Percentiles rank a stretch among this genome's conserved stretches.
Evolutionary conservation across 2,888 invertebrate genomes (phyloP).

Genomic region (Eupithecia tripunctaria): DNA sequence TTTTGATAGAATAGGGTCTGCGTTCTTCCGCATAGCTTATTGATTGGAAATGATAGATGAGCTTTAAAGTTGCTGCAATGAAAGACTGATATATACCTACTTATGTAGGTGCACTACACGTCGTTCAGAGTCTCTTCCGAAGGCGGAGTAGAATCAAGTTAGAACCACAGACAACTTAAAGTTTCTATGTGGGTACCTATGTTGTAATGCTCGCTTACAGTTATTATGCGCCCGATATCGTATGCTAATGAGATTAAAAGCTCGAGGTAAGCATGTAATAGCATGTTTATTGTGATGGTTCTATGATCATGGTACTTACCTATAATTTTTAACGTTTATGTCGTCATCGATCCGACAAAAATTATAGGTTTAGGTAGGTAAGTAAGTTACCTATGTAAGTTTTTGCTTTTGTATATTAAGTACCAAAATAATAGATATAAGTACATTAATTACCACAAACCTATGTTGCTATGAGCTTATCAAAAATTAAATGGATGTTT

Average conservation of each 20-base stretch:
- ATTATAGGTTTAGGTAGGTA: neutral
- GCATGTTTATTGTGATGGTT: slow-evolving; percentile 42
- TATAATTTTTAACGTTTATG: slow-evolving; percentile 5
- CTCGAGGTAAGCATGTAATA: slow-evolving; percentile 46
- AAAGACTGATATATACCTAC: neutral
- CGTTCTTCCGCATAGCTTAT: slow-evolving; percentile 1
- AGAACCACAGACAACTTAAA: slow-evolving; percentile 21
- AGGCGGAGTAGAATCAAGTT: slow-evolving; percentile 55
- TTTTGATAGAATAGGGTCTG: neutral
- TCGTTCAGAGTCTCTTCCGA: slow-evolving; percentile 50
- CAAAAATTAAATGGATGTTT: neutral
- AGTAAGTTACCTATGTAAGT: too few relatives aligned
- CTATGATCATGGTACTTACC: slow-evolving; percentile 22
- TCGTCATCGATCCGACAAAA: neutral
- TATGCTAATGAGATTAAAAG: slow-evolving; percentile 70
- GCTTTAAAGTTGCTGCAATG: slow-evolving; percentile 54
- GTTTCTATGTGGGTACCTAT: slow-evolving; percentile 49
- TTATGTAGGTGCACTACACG: neutral
- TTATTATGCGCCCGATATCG: slow-evolving; percentile 66
- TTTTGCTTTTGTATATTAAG: neutral
- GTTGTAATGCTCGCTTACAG: slow-evolving; percentile 73
- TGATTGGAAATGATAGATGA: slow-evolving; percentile 51
- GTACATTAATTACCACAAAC: too few relatives aligned
- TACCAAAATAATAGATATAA: too few relatives aligned
- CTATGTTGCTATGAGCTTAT: too few relatives aligned